These are phyloP conservation scores for Temnothorax ravouxi DNA, from an alignment of 2,888 invertebrate genomes.

Conservation along the genomic window DNA sequence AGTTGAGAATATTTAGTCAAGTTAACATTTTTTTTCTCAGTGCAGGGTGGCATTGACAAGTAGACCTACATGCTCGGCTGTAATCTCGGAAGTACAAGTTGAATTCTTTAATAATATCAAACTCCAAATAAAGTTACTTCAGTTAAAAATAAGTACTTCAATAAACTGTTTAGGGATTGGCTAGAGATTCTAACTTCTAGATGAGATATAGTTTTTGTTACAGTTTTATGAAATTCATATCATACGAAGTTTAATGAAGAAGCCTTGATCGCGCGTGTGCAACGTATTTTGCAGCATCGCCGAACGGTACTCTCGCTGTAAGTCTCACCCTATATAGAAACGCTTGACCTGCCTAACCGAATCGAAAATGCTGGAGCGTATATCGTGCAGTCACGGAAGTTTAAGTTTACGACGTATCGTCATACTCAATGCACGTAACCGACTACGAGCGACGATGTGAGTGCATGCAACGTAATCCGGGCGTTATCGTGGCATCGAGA, in stretches of 20 bases:
- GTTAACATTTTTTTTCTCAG: no score
- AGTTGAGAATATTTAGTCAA: no score
- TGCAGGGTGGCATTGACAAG: conserved; percentile 6
- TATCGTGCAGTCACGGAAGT: conserved; percentile 53
- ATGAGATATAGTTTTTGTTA: not conserved
- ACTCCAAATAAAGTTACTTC: not conserved
- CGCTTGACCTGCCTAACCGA: conserved; percentile 24
- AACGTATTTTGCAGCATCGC: not conserved
- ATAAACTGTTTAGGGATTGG: not conserved
- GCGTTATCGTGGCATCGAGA: conserved; percentile 53
- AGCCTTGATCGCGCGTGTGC: not conserved
- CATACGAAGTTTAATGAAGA: conserved; percentile 2
- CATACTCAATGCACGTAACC: conserved; percentile 49
- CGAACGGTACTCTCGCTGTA: not conserved
- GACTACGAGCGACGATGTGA: conserved; percentile 40
- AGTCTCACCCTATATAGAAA: conserved; percentile 33
- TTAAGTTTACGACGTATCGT: conserved; percentile 67
- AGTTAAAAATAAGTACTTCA: not conserved
- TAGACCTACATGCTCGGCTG: not conserved
- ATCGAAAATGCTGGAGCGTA: conserved; percentile 31
- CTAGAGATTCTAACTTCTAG: no score
- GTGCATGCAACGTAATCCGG: conserved; percentile 32
- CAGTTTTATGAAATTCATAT: not conserved
- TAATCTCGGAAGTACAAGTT: not conserved
- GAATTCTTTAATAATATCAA: not conserved